Base-by-base conservation (phyloP, 1,140 invertebrate genomes). In the Euwallacea fornicatus region DNA sequence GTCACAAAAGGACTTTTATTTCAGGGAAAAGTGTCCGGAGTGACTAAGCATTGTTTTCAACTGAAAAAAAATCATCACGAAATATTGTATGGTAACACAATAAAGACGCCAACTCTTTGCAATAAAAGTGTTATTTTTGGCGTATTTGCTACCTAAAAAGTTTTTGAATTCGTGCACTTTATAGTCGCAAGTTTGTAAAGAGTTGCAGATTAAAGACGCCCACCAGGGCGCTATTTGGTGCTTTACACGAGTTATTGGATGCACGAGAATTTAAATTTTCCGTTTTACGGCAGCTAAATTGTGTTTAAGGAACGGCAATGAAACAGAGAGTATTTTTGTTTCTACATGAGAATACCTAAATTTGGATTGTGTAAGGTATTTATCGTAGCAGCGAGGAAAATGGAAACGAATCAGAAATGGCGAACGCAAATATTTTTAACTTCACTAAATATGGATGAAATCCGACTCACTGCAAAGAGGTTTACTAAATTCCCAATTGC, bases 41-140 rank as follows among this genome's bases (percentile, higher is more conserved):
- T 33, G 21, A 33, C 21, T 33, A 33, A 33, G 21, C 21, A 33
- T 33, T 50, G 13, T 50, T 50, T 50, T 50, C 47, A 50, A 50
- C 13, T 11, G 47, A 50, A 50, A 50, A 53, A 53, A 53, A 53
- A 53, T 8, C 11, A 11, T n/a, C 8, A 15, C 50, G 7, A 58
- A 58, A 21, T 58, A 21, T 58, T 58, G 10, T 58, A 33, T 33
- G 21, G 55, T 58, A 58, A 21, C 9, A 15, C 55, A 21, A 58
- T 58, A 58, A 58, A 58, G 16, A n/a, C n/a, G 16, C 55, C 55
- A 16, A 58, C 55, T 58, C 55, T 58, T 7, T 16, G 21, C 55
- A 58, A 58, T 58, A 15, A 58, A 58, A 58, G 21, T 21, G n/a
- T 10, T 58, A 58, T 58, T 58, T 58, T 58, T 58, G 21, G 55